A percentile compares a stretch with the other conserved stretches of the same genome.
Evolutionary conservation across 2,888 invertebrate genomes (phyloP).

Genomic region (Epinotia demarniana): DNA sequence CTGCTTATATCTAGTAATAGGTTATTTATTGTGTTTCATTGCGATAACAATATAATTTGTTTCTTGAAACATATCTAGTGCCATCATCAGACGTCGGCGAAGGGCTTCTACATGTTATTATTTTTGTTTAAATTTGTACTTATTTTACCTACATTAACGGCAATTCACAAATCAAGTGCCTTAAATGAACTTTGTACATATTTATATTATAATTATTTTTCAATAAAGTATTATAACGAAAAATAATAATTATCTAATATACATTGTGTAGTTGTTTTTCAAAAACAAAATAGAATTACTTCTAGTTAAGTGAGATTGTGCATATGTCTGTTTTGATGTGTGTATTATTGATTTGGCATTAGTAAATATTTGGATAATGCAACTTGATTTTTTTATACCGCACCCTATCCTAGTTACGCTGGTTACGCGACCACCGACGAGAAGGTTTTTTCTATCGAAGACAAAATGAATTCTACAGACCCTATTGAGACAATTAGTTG

Average conservation of each 20-base stretch:
- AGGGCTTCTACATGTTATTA: slow-evolving; percentile 70
- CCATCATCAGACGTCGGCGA: slow-evolving; percentile 79
- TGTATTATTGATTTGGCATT: slow-evolving; percentile 84
- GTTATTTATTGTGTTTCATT: slow-evolving; percentile 69
- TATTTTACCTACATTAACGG: slow-evolving; percentile 70
- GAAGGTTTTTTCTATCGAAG: no score
- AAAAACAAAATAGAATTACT: slow-evolving; percentile 78
- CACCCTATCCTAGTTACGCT: slow-evolving; percentile 2
- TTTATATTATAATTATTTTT: slow-evolving; percentile 68
- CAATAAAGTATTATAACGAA: slow-evolving; percentile 75
- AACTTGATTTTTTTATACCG: slow-evolving; percentile 52
- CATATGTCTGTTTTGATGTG: slow-evolving; percentile 85
- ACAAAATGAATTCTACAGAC: no score
- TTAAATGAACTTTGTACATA: slow-evolving; percentile 81
- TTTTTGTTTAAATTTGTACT: slow-evolving; percentile 77
- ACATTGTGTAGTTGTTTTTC: slow-evolving; percentile 71
- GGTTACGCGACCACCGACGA: no score
- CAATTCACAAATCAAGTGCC: slow-evolving; percentile 76
- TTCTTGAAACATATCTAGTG: slow-evolving; percentile 78
- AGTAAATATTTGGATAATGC: slow-evolving; percentile 81
- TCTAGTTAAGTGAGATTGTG: slow-evolving; percentile 83
- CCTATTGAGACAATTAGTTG: no score
- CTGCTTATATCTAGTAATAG: slow-evolving; percentile 74
- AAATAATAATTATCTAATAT: slow-evolving; percentile 71
- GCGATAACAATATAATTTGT: slow-evolving; percentile 62